Conservation (phyloP, 2,888 invertebrate genomes). For the Lamproptera curius region DNA sequence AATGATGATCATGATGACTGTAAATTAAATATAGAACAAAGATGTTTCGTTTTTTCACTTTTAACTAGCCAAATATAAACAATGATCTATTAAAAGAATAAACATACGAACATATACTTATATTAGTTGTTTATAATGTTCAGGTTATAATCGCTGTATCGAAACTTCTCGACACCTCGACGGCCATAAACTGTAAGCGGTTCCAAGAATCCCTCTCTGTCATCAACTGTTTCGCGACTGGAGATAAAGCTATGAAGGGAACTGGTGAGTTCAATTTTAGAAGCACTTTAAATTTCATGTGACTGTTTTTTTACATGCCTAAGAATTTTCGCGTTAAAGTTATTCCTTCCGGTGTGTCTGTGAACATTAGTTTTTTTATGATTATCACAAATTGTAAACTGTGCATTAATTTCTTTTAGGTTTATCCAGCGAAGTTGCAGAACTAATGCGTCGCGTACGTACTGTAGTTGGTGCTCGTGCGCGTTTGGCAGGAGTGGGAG, state of each 20-base stretch:
- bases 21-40: too few species aligned
- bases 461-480: conserved; percentile 97
- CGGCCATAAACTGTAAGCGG: conserved; percentile 94
- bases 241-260: conserved; percentile 96
- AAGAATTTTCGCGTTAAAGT: too few species aligned
- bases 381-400: too few species aligned
- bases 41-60: too few species aligned
- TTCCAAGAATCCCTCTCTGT: conserved; percentile 96
- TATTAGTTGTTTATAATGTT: conserved; percentile 25
- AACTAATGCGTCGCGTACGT: conserved; percentile 93
- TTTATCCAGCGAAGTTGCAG: conserved; percentile 93
- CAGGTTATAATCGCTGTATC: conserved; percentile 97
- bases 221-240: conserved; percentile 94
- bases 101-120: too few species aligned
- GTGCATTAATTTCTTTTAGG: too few species aligned
- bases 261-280: conserved; percentile 80
- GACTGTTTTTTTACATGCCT: not conserved
- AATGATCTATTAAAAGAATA: too few species aligned
- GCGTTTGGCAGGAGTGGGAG: conserved; percentile 91
- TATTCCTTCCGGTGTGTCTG: too few species aligned
- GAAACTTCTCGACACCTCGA: conserved; percentile 92
- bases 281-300: too few species aligned
- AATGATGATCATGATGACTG: too few species aligned
- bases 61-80: too few species aligned
- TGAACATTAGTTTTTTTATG: too few species aligned